These are phyloP conservation scores for Caenorhabditis sp. DNA, from an alignment of 2,888 invertebrate species.

Conservation along the genomic window DNA sequence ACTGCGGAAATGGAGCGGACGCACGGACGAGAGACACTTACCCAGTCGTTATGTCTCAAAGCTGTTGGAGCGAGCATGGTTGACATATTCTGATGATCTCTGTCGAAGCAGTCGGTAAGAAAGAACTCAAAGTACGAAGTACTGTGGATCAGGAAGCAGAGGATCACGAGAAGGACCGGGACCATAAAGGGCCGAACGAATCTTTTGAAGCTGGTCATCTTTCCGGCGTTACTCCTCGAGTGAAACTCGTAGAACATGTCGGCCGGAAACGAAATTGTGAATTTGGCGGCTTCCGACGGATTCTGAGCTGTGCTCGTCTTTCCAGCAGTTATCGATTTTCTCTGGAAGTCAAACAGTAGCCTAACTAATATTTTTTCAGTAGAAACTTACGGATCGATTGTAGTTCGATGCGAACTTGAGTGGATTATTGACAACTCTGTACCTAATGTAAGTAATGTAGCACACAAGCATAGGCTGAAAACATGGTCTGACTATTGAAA, in stretches of 20 bases:
- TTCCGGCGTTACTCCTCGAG: conserved; percentile 30
- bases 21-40: neutral
- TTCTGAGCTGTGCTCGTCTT: conserved; percentile 27
- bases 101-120: conserved; percentile 24
- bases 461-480: conserved; percentile 51
- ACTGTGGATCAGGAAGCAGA: conserved; percentile 36
- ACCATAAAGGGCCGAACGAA: conserved; percentile 39
- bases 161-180: conserved; percentile 38
- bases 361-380: neutral
- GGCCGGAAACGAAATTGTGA: conserved; percentile 32
- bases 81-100: neutral
- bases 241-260: conserved; percentile 42
- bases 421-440: conserved; percentile 51
- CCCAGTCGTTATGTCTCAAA: conserved; percentile 13
- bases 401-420: conserved; percentile 51
- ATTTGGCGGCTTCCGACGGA: conserved; percentile 29
- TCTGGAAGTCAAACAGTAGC: neutral
- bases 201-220: conserved; percentile 23
- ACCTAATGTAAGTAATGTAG: conserved; percentile 54
- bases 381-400: conserved; percentile 26
- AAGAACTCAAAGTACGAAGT: conserved; percentile 45
- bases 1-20: neutral
- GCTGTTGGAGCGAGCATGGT: conserved; percentile 14
- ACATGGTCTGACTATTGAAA: no score
- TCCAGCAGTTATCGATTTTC: conserved; percentile 33